Conservation (phyloP, 2,888 invertebrate genomes). For the Dryobota labecula region DNA sequence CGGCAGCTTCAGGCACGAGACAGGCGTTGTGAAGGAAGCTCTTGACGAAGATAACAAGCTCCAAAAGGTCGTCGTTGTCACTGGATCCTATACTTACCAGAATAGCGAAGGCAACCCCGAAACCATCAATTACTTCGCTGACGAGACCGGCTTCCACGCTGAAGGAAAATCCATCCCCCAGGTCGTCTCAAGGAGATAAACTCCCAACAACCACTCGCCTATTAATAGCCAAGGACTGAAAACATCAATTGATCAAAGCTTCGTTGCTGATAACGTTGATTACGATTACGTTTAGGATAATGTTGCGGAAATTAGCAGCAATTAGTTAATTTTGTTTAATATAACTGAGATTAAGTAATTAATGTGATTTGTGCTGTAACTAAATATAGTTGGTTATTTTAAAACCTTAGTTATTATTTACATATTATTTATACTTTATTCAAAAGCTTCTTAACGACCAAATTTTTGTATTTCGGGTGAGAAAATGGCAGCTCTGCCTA, state of each 20-base stretch:
- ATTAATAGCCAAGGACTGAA: conserved; percentile 4
- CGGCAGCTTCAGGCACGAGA: conserved; percentile 88
- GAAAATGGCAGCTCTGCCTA: not conserved
- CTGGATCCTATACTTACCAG: conserved; percentile 91
- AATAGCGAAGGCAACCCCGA: conserved; percentile 90
- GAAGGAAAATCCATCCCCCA: conserved; percentile 92
- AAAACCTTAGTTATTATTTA: not conserved
- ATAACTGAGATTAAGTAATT: conserved; percentile 3
- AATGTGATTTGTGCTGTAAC: conserved; percentile 10
- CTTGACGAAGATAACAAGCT: conserved; percentile 91
- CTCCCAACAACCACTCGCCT: conserved; percentile 25
- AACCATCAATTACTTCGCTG: conserved; percentile 90
- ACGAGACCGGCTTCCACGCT: conserved; percentile 92
- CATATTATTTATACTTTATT: not conserved
- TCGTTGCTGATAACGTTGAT: conserved; percentile 2
- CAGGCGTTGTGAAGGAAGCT: conserved; percentile 83
- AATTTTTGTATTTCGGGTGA: not conserved
- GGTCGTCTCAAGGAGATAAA: conserved; percentile 77
- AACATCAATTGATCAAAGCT: conserved; percentile 4
- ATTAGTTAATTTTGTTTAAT: not conserved
- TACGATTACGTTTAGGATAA: not conserved
- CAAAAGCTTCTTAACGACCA: not conserved
- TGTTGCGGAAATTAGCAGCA: not conserved
- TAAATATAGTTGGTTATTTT: conserved; percentile 24
- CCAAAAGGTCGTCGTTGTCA: conserved; percentile 89